phyloP scores from a whole-genome alignment of 2,888 invertebrate species.

The Aleiodes alternator region DNA sequence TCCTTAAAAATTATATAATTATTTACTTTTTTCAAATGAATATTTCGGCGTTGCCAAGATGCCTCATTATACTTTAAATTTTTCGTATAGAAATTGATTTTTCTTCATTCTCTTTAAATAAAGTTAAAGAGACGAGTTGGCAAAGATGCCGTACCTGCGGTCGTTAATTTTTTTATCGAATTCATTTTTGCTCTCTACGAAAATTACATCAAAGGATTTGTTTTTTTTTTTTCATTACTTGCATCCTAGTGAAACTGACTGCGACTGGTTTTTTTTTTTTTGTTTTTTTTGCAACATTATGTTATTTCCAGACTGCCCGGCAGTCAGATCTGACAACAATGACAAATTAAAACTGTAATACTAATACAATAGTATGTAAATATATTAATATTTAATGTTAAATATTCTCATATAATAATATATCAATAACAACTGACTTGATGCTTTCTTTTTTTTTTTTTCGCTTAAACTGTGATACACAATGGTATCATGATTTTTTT shows the following conservation, averaged over 20 bases:
- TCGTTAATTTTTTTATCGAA: slow-evolving; percentile 53
- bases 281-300: slow-evolving; percentile 49
- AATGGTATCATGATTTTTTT: slow-evolving; percentile 55
- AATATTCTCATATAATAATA: slow-evolving; percentile 71
- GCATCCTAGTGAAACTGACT: slow-evolving; percentile 67
- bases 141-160: slow-evolving; percentile 57
- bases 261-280: slow-evolving; percentile 64
- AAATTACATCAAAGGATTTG: slow-evolving; percentile 45
- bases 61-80: slow-evolving; percentile 46
- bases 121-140: slow-evolving; percentile 59
- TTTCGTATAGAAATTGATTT: neutral
- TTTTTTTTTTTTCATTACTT: slow-evolving; percentile 54
- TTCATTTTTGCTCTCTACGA: slow-evolving; percentile 33
- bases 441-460: slow-evolving; percentile 39
- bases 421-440: slow-evolving; percentile 71
- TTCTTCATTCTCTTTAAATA: slow-evolving; percentile 24
- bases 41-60: slow-evolving; percentile 52
- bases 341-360: slow-evolving; percentile 70
- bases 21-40: slow-evolving; percentile 36
- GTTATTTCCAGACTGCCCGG: slow-evolving; percentile 72
- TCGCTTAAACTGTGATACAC: slow-evolving; percentile 61
- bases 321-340: slow-evolving; percentile 70
- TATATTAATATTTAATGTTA: slow-evolving; percentile 72
- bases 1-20: slow-evolving; percentile 39
- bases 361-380: slow-evolving; percentile 72